Evolutionary conservation across 2,797 vertebrate species (phyloP), one percentile per base, ranked within the genome.

Genomic region (Anguilla obscura): DNA sequence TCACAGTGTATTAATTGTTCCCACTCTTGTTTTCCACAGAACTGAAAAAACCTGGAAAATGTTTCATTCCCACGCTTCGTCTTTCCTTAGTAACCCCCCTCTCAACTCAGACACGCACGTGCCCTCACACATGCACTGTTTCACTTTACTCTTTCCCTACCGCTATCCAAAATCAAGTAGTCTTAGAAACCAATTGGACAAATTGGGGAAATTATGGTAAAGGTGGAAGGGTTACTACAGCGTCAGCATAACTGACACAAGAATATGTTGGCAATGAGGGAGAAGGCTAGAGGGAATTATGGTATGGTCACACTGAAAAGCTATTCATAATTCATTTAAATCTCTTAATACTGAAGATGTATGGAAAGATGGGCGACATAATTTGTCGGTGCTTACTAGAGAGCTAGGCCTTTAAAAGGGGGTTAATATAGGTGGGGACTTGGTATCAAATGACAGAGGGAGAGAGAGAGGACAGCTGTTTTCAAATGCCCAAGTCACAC

Each of bases 401-500:
- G 40, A 66, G 69, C 21, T 83, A 85, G 69, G 50, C n/a, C 52
- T 84, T 84, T 84, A 84, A 36, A 54, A 85, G 33, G 56, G 66
- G 83, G 82, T 52, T 50, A 21, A 27, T 63, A 74, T 85, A 85
- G 69, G 54, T 60, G 45, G 48, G 63, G 85, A 88, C 45, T 90
- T 6, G 85, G 60, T 91, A 91, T 88, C 45, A 86, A 90, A 88
- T 87, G 58, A 91, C 88, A 86, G 33, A 89, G 87, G 89, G 87
- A 69, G 85, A 85, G 88, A 89, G 58, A 87, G 82, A 88, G 88
- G 90, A 89, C 92, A 94, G 92, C 93, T 94, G 92, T 88, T 91
- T 93, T 88, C 87, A 86, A 90, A 94, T 93, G 92, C 90, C 89
- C 45, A 30, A 90, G 88, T 89, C 90, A 89, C 90, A 93, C 90